These are phyloP conservation scores for Pollachius pollachius DNA, from an alignment of 2,113 vertebrate species.

Conservation along the genomic window DNA sequence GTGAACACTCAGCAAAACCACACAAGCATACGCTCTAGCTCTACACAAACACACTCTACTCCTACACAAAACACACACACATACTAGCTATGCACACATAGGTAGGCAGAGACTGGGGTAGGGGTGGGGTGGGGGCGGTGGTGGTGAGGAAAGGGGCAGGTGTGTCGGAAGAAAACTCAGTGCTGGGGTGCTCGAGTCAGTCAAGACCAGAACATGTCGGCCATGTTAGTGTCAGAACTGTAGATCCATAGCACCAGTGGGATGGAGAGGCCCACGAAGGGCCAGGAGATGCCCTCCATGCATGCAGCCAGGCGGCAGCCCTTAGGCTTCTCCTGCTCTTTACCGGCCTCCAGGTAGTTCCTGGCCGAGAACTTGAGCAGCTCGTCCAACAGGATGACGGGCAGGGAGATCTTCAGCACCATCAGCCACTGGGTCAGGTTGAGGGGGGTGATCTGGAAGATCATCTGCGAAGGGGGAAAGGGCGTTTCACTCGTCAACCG, in stretches of 20 bases:
- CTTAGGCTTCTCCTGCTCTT: constrained; percentile 88
- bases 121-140: constrained; percentile 21
- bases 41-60: constrained; percentile 38
- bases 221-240: constrained; percentile 99
- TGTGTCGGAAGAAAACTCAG: constrained; percentile 36
- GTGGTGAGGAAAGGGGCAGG: neutral
- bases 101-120: constrained; percentile 45
- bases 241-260: constrained; percentile 97
- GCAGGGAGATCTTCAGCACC: constrained; percentile 97
- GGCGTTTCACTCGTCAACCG: neutral
- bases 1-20: constrained; percentile 42
- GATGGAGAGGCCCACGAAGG: constrained; percentile 88
- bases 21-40: constrained; percentile 47
- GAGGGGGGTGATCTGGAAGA: constrained; percentile 98
- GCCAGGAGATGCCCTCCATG: constrained; percentile 96
- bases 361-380: constrained; percentile 93
- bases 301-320: constrained; percentile 85
- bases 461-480: constrained; percentile 77
- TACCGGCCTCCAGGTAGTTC: constrained; percentile 96
- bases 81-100: constrained; percentile 59
- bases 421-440: constrained; percentile 96
- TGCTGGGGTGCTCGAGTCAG: constrained; percentile 75
- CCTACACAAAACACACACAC: constrained; percentile 17
- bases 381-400: constrained; percentile 96
- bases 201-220: constrained; percentile 93